A percentile compares a stretch with the other conserved stretches of the same genome.
phyloP scores from a whole-genome alignment of 1,140 invertebrate genomes.

The Aleiodes sp. region DNA sequence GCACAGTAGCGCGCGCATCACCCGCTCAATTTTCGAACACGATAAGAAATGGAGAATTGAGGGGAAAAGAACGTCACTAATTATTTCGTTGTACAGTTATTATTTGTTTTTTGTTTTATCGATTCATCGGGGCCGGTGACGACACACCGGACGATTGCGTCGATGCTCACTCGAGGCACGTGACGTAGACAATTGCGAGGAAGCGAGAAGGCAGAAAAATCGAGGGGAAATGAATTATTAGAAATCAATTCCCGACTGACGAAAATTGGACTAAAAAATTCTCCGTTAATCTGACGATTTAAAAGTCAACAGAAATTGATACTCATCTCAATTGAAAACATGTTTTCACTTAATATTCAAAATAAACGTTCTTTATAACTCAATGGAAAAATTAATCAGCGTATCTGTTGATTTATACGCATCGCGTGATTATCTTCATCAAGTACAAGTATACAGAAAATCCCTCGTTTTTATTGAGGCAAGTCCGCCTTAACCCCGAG shows the following conservation, averaged over 20 bases:
- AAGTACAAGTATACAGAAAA: background rate
- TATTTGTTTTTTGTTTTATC: background rate
- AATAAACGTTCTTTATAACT: too few species aligned
- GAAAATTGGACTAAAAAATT: too few species aligned
- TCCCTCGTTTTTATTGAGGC: slow-evolving; percentile 7
- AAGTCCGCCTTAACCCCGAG: slow-evolving; percentile 6
- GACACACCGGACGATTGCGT: slow-evolving; percentile 5
- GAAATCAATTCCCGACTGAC: too few species aligned
- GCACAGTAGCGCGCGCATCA: background rate
- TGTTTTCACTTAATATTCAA: background rate
- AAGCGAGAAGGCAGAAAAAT: background rate
- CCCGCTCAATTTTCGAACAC: background rate
- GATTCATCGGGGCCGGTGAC: background rate
- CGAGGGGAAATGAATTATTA: background rate
- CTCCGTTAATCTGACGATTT: too few species aligned
- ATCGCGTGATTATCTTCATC: slow-evolving; percentile 7
- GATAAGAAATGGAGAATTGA: background rate
- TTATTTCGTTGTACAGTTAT: too few species aligned
- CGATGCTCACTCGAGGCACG: background rate
- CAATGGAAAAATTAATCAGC: background rate
- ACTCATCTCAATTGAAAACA: too few species aligned
- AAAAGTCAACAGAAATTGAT: too few species aligned
- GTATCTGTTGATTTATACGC: background rate
- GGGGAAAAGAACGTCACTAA: too few species aligned
- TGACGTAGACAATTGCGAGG: background rate